These are phyloP conservation scores for Rostratula benghalensis DNA, from an alignment of 2,113 vertebrate genomes.

Conservation along the genomic window DNA sequence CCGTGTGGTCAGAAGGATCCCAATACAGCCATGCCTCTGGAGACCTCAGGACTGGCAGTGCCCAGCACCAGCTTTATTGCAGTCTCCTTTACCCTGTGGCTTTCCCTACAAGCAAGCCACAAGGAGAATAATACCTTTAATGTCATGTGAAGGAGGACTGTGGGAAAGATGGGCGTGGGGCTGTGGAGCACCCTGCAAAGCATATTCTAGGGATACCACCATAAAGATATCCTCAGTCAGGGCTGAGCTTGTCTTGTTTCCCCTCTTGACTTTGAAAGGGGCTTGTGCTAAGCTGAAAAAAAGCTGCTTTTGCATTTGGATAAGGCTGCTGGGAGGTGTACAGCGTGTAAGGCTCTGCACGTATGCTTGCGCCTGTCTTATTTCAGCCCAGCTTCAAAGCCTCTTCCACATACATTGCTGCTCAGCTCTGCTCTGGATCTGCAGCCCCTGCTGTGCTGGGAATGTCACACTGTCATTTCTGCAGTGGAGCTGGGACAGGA, in stretches of 20 bases:
- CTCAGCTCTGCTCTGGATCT: neutral
- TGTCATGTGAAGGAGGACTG: neutral
- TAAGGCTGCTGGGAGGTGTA: neutral
- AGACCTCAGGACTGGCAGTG: neutral
- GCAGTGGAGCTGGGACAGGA: neutral
- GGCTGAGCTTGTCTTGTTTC: neutral
- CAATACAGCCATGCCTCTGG: rapidly evolving
- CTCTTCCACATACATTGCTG: neutral
- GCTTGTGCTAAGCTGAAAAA: neutral
- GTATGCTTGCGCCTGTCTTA: neutral
- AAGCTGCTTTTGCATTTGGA: neutral
- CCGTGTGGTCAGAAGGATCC: neutral
- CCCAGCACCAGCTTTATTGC: neutral
- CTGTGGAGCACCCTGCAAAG: neutral
- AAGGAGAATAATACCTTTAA: neutral
- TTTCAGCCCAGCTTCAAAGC: neutral
- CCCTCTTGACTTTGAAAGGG: neutral
- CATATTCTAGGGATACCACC: neutral
- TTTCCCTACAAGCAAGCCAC: neutral
- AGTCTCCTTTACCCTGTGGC: neutral
- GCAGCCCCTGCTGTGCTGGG: neutral
- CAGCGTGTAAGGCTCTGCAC: neutral
- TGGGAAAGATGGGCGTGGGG: neutral
- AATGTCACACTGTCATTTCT: neutral
- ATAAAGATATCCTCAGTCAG: neutral